phyloP scores from a whole-genome alignment of 2,113 vertebrate species.

The Beaufortia kweichowensis region DNA sequence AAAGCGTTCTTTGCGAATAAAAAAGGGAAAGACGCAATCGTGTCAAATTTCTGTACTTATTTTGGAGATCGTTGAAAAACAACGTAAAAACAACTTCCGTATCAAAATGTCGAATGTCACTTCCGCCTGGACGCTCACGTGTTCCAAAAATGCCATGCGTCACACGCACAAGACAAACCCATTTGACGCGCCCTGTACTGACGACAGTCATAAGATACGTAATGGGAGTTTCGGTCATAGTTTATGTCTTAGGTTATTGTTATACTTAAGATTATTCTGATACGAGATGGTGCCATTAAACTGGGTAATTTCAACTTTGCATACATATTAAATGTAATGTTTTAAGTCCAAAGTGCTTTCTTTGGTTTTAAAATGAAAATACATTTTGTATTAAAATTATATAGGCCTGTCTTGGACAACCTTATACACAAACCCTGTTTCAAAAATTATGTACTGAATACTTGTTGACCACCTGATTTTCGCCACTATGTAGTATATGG shows the following conservation, averaged over 20 bases:
- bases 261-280: not conserved
- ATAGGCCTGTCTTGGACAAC: too few species aligned
- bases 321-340: too few species aligned
- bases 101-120: constrained; percentile 69
- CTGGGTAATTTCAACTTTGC: too few species aligned
- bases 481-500: too few species aligned
- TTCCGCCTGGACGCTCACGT: constrained; percentile 59
- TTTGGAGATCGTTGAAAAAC: constrained; percentile 55
- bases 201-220: not conserved
- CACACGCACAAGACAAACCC: constrained; percentile 37
- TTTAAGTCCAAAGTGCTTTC: too few species aligned
- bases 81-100: constrained; percentile 70
- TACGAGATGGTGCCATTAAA: too few species aligned
- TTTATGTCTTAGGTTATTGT: not conserved
- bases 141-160: constrained; percentile 65
- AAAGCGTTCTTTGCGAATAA: not conserved
- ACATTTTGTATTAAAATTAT: too few species aligned
- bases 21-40: not conserved
- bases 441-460: too few species aligned
- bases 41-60: constrained; percentile 22
- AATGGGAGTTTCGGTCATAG: not conserved
- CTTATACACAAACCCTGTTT: too few species aligned
- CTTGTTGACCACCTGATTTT: too few species aligned
- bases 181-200: constrained; percentile 40
- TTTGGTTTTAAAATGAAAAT: too few species aligned